Base-by-base conservation (phyloP, 2,888 invertebrate species). In the Timandra comae region DNA sequence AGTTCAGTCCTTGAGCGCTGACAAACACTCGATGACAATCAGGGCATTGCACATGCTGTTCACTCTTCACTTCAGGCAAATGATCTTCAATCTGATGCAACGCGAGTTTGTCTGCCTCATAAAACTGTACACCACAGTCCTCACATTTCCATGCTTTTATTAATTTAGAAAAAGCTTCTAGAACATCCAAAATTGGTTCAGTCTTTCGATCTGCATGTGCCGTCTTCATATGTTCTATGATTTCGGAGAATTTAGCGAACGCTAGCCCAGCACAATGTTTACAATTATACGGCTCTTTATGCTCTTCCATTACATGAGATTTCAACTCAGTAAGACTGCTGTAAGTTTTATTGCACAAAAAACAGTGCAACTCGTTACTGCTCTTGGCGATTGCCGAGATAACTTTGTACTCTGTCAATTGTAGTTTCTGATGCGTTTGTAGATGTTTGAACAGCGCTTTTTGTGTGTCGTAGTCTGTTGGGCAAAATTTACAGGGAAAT, bases 81-180 rank as follows among this genome's bases (percentile, higher is more conserved):
- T 85, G 84, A 26, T 66, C 60, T 30, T 82, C 78, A 1, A 79
- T 59, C 38, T 82, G 77, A 41, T 84, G 84, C 38, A 75, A 43
- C 0, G 82, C 84, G 6, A 85, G 49, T 40, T 82, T 81, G 27
- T 84, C 82, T 0, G 81, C 77, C 41, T 81, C 77, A 8, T 79
- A 72, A 29, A 84, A 84, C 35, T 85, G 84, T 6, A 75, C 30
- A 1, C 72, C 72, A 27, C 85, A 85, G 26, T 78, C 80, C n/a
- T 81, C 79, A 29, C 85, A 85, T 43, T 82, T 85, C 85, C 85
- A 85, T n/a, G 80, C 80, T 43, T 77, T 69, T 0, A 80, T 73
- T 20, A 85, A 42, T 40, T 71, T 75, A 0, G 80, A 78, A 34
- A 82, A 82, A 0, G 84, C 82, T 56, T 81, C 78, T 0, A 85